Conservation (phyloP, 2,888 invertebrate genomes). For the Sarcophaga caerulescens region DNA sequence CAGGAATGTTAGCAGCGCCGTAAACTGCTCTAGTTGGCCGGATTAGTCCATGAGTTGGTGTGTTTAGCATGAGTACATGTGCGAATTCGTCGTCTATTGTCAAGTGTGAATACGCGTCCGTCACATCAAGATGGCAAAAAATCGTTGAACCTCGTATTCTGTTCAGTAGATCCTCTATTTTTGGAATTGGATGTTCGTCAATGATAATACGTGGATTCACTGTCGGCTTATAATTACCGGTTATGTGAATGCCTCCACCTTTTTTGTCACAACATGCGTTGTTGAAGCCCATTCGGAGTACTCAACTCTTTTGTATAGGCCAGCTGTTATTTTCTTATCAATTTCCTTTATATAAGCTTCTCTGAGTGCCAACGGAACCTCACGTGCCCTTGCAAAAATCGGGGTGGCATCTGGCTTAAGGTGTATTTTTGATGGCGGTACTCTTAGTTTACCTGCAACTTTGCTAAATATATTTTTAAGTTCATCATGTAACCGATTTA, state of each 20-base stretch:
- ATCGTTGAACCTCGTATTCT: conserved; percentile 30
- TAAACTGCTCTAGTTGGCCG: conserved; percentile 36
- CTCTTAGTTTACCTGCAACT: conserved; percentile 29
- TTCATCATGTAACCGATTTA: not conserved
- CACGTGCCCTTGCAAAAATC: conserved; percentile 17
- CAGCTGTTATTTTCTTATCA: conserved; percentile 30
- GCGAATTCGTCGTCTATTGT: conserved; percentile 58
- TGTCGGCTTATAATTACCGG: conserved; percentile 57
- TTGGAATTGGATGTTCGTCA: conserved; percentile 43
- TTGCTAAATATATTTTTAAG: conserved; percentile 28
- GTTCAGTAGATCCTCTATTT: conserved; percentile 14
- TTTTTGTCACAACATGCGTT: conserved; percentile 56
- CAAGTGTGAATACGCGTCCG: conserved; percentile 58
- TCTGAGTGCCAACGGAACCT: conserved; percentile 12
- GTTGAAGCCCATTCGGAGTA: conserved; percentile 52
- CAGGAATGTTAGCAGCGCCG: conserved; percentile 39
- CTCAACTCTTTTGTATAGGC: conserved; percentile 48
- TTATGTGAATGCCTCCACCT: conserved; percentile 43
- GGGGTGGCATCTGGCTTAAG: conserved; percentile 10
- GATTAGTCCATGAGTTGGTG: conserved; percentile 43
- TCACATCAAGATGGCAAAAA: conserved; percentile 53
- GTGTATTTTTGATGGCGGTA: conserved; percentile 9
- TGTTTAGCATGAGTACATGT: conserved; percentile 42
- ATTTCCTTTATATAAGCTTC: conserved; percentile 32
- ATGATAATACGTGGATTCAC: conserved; percentile 49